Evolutionary conservation across 2,113 vertebrate species (phyloP).

Genomic region (Leptobrachium ailaonicum): DNA sequence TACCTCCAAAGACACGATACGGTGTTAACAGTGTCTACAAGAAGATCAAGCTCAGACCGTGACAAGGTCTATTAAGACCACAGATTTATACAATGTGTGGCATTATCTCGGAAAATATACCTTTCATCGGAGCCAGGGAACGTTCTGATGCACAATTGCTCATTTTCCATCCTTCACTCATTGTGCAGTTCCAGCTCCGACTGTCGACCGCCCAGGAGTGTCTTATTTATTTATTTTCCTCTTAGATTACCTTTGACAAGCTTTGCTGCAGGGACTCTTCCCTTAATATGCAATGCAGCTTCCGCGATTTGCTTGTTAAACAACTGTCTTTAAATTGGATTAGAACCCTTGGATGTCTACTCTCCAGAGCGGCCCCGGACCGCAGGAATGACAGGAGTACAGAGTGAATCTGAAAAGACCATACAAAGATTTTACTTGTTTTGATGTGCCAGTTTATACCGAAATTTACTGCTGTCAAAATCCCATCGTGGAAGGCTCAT

Average conservation of each 20-base stretch:
- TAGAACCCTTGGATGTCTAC: constrained; percentile 18
- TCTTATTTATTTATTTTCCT: neutral
- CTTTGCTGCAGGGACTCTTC: constrained; percentile 45
- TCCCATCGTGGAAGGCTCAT: constrained; percentile 62
- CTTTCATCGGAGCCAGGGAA: neutral
- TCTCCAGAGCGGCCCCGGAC: constrained; percentile 40
- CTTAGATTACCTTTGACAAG: constrained; percentile 36
- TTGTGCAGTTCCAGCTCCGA: neutral
- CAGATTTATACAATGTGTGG: no score
- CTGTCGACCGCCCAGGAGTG: neutral
- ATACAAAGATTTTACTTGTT: constrained; percentile 40
- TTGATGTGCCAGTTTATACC: constrained; percentile 59
- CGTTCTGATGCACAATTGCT: neutral
- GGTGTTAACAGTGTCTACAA: no score
- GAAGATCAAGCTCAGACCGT: no score
- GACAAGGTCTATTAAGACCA: no score
- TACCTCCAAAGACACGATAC: no score
- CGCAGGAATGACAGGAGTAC: constrained; percentile 7
- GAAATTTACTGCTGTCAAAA: constrained; percentile 62
- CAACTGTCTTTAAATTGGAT: constrained; percentile 50
- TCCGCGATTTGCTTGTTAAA: constrained; percentile 38
- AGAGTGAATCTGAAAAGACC: constrained; percentile 29
- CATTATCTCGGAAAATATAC: neutral
- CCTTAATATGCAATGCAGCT: constrained; percentile 47
- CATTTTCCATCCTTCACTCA: neutral